Conservation (phyloP, 2,113 vertebrate species). For the Phaethon lepturus region DNA sequence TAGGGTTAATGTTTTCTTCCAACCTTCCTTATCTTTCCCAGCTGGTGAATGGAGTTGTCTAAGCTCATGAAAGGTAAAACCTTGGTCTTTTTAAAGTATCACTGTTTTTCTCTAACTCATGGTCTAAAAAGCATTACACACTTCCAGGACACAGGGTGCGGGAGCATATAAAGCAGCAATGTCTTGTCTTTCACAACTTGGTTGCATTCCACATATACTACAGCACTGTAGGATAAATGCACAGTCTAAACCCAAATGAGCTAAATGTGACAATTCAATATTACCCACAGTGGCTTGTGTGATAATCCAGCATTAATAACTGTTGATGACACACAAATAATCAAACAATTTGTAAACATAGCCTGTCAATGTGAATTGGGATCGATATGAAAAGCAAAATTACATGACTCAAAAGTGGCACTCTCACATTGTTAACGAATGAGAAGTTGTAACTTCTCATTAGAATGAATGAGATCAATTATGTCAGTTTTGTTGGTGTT, state of each 20-base stretch:
- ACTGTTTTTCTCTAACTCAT: not conserved
- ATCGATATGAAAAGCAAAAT: not conserved
- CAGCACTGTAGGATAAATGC: not conserved
- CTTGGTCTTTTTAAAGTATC: not conserved
- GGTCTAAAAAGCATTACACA: not conserved
- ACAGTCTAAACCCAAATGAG: not conserved
- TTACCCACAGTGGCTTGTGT: not conserved
- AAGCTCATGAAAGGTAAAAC: not conserved
- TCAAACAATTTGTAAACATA: not conserved
- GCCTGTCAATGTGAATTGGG: accelerated
- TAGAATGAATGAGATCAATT: not conserved
- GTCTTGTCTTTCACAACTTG: not conserved
- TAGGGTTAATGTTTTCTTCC: not conserved
- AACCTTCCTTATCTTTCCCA: not conserved
- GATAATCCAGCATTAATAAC: not conserved
- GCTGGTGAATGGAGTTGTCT: not conserved
- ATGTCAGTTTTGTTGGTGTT: not conserved
- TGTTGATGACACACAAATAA: not conserved
- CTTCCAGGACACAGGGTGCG: not conserved
- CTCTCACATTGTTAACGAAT: not conserved
- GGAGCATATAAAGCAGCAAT: not conserved
- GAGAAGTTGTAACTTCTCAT: not conserved
- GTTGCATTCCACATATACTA: not conserved
- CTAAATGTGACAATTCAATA: not conserved
- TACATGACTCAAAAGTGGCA: not conserved